Percentiles rank a stretch among this genome's conserved stretches.
Conservation (phyloP, 2,113 vertebrate species). For the Rhizomys pruinosus region DNA sequence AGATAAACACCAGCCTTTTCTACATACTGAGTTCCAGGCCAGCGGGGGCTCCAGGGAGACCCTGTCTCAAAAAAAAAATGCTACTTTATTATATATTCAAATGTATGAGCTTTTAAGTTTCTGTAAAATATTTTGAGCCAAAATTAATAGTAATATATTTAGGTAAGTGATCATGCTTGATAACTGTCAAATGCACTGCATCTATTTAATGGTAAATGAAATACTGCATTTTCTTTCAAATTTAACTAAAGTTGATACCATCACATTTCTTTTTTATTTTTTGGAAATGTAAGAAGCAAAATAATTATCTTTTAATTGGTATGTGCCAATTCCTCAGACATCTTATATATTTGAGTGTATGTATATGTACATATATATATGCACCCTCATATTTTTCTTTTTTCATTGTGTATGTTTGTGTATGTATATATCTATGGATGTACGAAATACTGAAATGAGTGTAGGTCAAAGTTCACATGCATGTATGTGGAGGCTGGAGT, state of each 20-base stretch:
- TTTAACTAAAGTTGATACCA: not conserved
- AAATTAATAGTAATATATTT: not conserved
- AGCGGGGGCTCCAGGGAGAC: too few relatives aligned
- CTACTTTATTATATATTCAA: not conserved
- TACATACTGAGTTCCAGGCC: too few relatives aligned
- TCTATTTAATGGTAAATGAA: not conserved
- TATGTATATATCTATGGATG: not conserved
- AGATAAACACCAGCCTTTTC: too few relatives aligned
- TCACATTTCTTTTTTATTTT: not conserved
- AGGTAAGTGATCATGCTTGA: not conserved
- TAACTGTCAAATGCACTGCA: not conserved
- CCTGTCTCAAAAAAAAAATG: not conserved
- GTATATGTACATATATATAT: too few relatives aligned
- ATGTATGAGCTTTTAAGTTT: not conserved
- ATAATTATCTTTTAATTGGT: not conserved
- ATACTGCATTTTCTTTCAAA: not conserved
- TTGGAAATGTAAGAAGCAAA: not conserved
- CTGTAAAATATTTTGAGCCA: not conserved
- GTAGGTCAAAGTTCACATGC: too few relatives aligned
- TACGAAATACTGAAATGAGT: too few relatives aligned
- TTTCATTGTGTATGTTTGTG: not conserved
- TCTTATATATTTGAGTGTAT: too few relatives aligned
- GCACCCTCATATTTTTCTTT: not conserved
- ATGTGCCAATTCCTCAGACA: not conserved
- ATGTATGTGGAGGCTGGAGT: not conserved